A percentile compares a stretch with the other conserved stretches of the same genome.
Evolutionary conservation across 1,140 invertebrate genomes (phyloP).

Genomic region (Apis laboriosa): DNA sequence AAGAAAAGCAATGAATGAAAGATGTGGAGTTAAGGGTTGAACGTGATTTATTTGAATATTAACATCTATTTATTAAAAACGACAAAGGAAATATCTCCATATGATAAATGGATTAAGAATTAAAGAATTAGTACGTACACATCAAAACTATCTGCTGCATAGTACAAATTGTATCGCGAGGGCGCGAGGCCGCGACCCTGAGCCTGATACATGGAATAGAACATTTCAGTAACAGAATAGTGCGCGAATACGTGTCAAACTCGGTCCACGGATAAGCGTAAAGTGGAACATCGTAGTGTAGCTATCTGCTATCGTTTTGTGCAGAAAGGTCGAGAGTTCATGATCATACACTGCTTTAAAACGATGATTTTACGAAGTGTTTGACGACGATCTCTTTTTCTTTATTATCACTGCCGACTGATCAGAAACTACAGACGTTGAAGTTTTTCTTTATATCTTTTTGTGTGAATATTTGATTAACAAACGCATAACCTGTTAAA

Average conservation of each 20-base stretch:
- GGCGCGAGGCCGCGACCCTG: constrained; percentile 71
- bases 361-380: constrained; percentile 51
- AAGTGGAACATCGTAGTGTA: constrained; percentile 33
- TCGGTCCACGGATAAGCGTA: constrained; percentile 39
- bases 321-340: constrained; percentile 62
- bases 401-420: constrained; percentile 22
- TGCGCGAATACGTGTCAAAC: constrained; percentile 40
- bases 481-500: constrained; percentile 28
- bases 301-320: constrained; percentile 33
- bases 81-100: not conserved
- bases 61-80: constrained; percentile 6
- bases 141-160: constrained; percentile 12
- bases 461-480: not conserved
- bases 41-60: constrained; percentile 1
- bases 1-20: not conserved
- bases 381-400: constrained; percentile 33
- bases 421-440: not conserved
- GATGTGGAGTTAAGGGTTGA: not conserved
- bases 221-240: constrained; percentile 27
- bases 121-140: not conserved
- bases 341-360: constrained; percentile 36
- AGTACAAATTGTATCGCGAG: constrained; percentile 34
- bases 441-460: not conserved
- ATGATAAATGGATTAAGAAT: not conserved
- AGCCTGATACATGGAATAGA: constrained; percentile 60